phyloP scores from a whole-genome alignment of 2,797 vertebrate species.

The Myoxocephalus aenaeus region DNA sequence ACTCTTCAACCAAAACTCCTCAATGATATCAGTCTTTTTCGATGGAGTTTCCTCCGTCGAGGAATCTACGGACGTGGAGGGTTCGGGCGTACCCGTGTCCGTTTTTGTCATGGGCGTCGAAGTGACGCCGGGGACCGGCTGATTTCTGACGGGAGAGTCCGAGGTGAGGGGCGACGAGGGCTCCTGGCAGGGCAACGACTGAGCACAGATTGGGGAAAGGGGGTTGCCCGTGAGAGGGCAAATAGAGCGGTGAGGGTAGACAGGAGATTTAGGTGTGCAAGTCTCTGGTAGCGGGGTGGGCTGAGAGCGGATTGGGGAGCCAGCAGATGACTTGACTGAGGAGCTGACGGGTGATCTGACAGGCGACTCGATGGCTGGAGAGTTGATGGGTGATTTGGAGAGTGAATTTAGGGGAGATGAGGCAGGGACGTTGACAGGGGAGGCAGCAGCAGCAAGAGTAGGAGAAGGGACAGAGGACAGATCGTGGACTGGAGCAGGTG shows the following conservation, averaged over 20 bases:
- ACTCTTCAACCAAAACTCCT: constrained; percentile 97
- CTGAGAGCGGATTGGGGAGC: constrained; percentile 88
- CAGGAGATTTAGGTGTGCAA: constrained; percentile 74
- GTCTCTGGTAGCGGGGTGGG: constrained; percentile 86
- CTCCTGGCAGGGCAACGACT: constrained; percentile 89
- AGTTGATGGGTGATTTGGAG: constrained; percentile 47
- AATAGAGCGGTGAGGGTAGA: constrained; percentile 79
- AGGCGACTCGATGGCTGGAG: constrained; percentile 49
- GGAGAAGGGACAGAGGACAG: constrained; percentile 56
- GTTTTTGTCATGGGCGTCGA: constrained; percentile 88
- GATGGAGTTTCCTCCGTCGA: constrained; percentile 82
- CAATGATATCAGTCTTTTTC: constrained; percentile 91
- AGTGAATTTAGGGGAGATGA: constrained; percentile 25
- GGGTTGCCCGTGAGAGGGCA: constrained; percentile 81
- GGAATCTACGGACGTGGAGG: constrained; percentile 77
- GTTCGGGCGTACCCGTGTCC: constrained; percentile 67
- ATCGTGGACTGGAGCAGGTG: constrained; percentile 29
- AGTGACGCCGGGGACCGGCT: constrained; percentile 88
- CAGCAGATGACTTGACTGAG: constrained; percentile 42
- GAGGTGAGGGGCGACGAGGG: constrained; percentile 84
- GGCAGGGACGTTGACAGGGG: constrained; percentile 15
- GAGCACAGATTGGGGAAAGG: constrained; percentile 92
- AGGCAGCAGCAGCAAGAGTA: background rate
- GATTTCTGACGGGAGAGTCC: constrained; percentile 90
- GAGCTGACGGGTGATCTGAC: constrained; percentile 51